Percentiles rank a stretch among this genome's conserved stretches.
These are phyloP conservation scores for Malacoctenus gilli DNA, from an alignment of 2,797 vertebrate species.

Conservation along the genomic window DNA sequence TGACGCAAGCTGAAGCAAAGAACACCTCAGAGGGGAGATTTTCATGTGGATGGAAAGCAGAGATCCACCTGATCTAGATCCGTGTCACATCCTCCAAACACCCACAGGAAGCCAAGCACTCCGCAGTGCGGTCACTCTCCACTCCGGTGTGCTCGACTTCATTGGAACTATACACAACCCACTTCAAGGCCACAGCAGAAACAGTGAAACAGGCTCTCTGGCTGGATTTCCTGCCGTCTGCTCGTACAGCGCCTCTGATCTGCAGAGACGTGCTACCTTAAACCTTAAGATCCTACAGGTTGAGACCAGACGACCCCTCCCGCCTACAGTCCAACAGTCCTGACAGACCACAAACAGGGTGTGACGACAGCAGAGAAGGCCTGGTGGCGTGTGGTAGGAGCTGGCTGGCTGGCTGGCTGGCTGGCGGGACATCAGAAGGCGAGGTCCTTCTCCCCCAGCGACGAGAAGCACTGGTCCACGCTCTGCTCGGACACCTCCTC, in stretches of 20 bases:
- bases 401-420: constrained; percentile 19
- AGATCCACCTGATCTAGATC: constrained; percentile 24
- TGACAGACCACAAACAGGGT: constrained; percentile 5
- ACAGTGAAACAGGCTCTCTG: not conserved
- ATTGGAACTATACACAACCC: constrained; percentile 6
- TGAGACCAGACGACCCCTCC: no score
- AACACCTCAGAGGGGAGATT: not conserved
- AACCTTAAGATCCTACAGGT: no score
- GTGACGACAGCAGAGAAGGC: constrained; percentile 37
- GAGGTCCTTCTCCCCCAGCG: constrained; percentile 85
- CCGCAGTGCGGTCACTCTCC: constrained; percentile 39
- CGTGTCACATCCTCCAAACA: constrained; percentile 45
- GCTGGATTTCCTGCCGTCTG: no score
- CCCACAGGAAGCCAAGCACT: constrained; percentile 61
- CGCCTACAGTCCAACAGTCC: no score
- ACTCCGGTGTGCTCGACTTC: constrained; percentile 23
- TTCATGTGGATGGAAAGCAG: constrained; percentile 5
- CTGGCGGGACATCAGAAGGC: constrained; percentile 60
- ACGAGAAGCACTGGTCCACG: constrained; percentile 83
- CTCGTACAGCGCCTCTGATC: no score
- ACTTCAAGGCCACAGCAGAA: constrained; percentile 13
- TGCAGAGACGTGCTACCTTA: no score
- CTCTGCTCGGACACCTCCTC: constrained; percentile 84
- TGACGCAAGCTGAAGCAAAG: no score
- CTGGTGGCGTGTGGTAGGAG: constrained; percentile 6